A percentile compares a stretch with the other conserved stretches of the same genome.
phyloP scores from a whole-genome alignment of 2,113 vertebrate species.

The Bubo scandiacus region DNA sequence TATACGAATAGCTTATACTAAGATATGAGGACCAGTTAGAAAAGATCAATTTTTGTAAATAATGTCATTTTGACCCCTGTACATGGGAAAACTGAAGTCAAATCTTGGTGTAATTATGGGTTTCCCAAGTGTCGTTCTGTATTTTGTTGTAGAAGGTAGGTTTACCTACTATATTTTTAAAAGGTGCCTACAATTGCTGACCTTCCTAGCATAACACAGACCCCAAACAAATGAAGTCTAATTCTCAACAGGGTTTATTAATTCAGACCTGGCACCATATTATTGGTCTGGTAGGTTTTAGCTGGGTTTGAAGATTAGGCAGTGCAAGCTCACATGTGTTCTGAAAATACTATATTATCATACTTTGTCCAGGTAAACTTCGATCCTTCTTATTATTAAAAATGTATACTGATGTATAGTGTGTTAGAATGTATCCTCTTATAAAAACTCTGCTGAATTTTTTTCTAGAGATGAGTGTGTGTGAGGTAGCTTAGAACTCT shows the following conservation, averaged over 20 bases:
- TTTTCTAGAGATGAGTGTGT: background rate
- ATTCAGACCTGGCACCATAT: background rate
- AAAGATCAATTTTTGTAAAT: background rate
- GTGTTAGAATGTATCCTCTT: background rate
- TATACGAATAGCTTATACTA: background rate
- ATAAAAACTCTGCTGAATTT: background rate
- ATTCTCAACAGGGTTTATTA: background rate
- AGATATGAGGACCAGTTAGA: background rate
- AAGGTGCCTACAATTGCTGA: background rate
- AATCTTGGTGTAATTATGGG: background rate
- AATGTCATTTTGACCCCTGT: background rate
- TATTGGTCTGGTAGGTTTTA: background rate
- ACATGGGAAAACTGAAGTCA: background rate
- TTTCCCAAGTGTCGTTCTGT: background rate
- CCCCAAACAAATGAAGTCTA: background rate
- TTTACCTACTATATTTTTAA: background rate
- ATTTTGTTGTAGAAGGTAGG: background rate
- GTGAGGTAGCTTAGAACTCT: background rate
- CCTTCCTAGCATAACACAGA: background rate
- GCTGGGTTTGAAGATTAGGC: background rate
- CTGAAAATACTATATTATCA: background rate
- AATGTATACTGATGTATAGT: background rate
- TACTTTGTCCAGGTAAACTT: accelerated
- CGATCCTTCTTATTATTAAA: background rate
- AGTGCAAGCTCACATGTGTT: background rate